Percentiles rank a stretch among this genome's conserved stretches.
phyloP scores from a whole-genome alignment of 2,888 invertebrate species.

The Norana najaformis region DNA sequence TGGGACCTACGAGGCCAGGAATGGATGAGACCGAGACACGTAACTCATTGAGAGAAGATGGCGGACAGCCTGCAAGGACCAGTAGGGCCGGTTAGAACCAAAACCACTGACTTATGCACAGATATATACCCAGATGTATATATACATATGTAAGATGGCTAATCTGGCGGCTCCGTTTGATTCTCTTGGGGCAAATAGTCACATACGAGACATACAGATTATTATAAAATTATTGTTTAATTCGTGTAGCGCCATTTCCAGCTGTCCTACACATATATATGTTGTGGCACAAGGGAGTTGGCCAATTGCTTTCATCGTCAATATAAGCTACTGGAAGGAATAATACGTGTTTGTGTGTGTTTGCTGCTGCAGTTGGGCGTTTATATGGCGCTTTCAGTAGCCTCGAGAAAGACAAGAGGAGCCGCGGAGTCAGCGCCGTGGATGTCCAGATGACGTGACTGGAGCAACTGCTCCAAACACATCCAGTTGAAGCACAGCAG shows the following conservation, averaged over 20 bases:
- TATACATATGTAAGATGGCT: no score
- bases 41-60: no score
- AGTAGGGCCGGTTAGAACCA: no score
- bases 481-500: not conserved
- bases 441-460: not conserved
- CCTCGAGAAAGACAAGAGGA: not conserved
- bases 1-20: not conserved
- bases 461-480: not conserved
- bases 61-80: no score
- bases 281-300: not conserved
- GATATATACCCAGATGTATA: no score
- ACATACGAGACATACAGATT: no score
- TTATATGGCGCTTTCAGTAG: not conserved
- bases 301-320: not conserved
- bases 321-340: not conserved
- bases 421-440: not conserved
- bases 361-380: not conserved
- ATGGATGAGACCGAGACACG: not conserved
- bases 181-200: no score
- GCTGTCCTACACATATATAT: no score
- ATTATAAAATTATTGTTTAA: no score
- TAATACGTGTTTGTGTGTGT: not conserved
- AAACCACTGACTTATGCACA: no score
- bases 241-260: no score
- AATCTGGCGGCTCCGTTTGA: no score